Evolutionary conservation across 2,113 vertebrate species (phyloP), one percentile per base, ranked within the genome.

Genomic region (Alexandromys fortis): DNA sequence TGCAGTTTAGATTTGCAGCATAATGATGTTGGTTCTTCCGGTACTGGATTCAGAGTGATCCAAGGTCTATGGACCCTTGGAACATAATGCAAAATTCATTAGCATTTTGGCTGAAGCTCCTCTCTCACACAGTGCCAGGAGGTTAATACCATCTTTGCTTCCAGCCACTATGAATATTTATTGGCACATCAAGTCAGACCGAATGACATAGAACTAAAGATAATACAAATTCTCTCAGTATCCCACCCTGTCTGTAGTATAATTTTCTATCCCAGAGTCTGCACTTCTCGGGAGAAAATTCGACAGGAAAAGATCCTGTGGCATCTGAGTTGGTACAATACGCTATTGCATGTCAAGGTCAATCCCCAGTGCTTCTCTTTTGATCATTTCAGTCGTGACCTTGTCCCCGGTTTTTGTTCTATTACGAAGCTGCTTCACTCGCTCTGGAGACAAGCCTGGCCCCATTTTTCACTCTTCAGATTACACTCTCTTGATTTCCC

Each of bases 181-280:
- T 94, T 96, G 88, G 16, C 49, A 47, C 11, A 70, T 89, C 76
- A 76, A 97, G 22, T 65, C 24, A 96, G 42, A 38, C 24, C 68
- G 35, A 73, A 67, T 94, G 92, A 75, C 2, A 45, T 10, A 30
- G 90, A 96, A 94, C 68, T 95, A 55, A 97, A 96, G 96, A 93
- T 88, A 65, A 30, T 49, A 55, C 72, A 90, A 89, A 75, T 93
- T 19, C 11, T 87, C 65, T 47, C 88, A 82, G 65, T 61, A 22
- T 77, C n/a, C 58, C 8, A 49, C 11, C 10, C 78, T 85, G 19
- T 45, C 24, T 85, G 67, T 26, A 67, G 49, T 68, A 2, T 86
- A 82, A 73, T 68, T 91, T 67, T 89, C 61, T 9, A 91, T 90
- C 61, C 55, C 68, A 92, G 86, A 89, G 17, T 92, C 47, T 87